A percentile compares a stretch with the other conserved stretches of the same genome.
Conservation (phyloP, 2,888 invertebrate genomes). For the Troglohyphantes excavatus region DNA sequence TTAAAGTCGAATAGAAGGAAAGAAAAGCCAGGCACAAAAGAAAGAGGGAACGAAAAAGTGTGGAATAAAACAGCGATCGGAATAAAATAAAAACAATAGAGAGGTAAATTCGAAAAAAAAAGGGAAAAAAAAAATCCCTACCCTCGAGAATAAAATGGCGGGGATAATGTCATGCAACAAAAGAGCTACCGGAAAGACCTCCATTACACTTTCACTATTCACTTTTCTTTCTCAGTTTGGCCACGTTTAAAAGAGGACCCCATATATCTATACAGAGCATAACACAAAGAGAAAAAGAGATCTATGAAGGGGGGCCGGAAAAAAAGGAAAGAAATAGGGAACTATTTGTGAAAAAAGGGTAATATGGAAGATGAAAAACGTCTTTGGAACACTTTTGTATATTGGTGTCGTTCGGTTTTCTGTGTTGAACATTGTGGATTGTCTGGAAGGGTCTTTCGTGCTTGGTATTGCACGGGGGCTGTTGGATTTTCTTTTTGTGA, state of each 20-base stretch:
- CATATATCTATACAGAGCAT: slow-evolving; percentile 24
- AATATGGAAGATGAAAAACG: slow-evolving; percentile 47
- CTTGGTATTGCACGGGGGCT: slow-evolving; percentile 34
- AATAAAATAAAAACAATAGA: slow-evolving; percentile 51
- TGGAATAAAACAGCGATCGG: slow-evolving; percentile 36
- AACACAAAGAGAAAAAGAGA: slow-evolving; percentile 4
- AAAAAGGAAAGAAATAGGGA: background rate
- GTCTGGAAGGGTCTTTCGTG: slow-evolving; percentile 28
- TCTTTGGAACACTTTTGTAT: slow-evolving; percentile 38
- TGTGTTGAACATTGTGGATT: slow-evolving; percentile 48
- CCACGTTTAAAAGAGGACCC: slow-evolving; percentile 26
- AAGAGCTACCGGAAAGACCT: slow-evolving; percentile 43
- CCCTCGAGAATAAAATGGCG: slow-evolving; percentile 51
- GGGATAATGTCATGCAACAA: slow-evolving; percentile 66
- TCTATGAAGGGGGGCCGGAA: background rate
- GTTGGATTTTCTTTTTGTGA: slow-evolving; percentile 45
- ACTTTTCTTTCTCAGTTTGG: slow-evolving; percentile 10
- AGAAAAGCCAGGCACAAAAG: too few relatives aligned
- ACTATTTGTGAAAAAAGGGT: slow-evolving; percentile 4
- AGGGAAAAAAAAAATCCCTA: background rate
- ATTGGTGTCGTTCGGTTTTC: slow-evolving; percentile 27
- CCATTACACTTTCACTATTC: slow-evolving; percentile 47
- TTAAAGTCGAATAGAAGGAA: slow-evolving; percentile 1
- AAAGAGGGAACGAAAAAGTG: background rate
- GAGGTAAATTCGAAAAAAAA: background rate